phyloP scores from a whole-genome alignment of 2,797 vertebrate species.

The Sorex maritimensis region DNA sequence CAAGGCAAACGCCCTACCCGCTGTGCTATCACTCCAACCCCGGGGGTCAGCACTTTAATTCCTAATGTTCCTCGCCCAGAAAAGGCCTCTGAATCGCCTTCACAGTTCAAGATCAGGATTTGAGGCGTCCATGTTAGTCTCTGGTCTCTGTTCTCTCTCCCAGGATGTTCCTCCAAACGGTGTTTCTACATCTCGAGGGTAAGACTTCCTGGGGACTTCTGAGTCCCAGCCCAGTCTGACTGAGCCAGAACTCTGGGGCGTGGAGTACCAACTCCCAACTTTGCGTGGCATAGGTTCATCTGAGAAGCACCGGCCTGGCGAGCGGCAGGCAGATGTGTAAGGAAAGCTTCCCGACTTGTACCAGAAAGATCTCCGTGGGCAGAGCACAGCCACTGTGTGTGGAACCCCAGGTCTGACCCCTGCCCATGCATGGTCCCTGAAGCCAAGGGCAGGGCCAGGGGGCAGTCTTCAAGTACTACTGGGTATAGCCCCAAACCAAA shows the following conservation, averaged over 20 bases:
- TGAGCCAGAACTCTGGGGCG: conserved; percentile 43
- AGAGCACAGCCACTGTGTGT: too few relatives aligned
- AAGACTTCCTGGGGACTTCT: conserved; percentile 18
- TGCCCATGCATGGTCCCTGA: too few relatives aligned
- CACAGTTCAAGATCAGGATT: conserved; percentile 28
- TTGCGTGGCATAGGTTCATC: neutral
- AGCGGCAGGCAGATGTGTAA: too few relatives aligned
- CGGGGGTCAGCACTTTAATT: too few relatives aligned
- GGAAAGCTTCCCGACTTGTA: too few relatives aligned
- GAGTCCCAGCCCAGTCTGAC: neutral
- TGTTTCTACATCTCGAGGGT: neutral
- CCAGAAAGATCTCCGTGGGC: too few relatives aligned
- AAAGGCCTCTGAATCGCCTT: conserved; percentile 27
- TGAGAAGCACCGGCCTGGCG: neutral
- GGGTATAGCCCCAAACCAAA: neutral
- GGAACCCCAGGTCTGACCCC: too few relatives aligned
- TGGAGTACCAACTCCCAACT: neutral
- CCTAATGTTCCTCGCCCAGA: neutral
- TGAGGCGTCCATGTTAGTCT: conserved; percentile 6
- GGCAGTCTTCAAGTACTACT: too few relatives aligned
- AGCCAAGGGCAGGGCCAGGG: too few relatives aligned
- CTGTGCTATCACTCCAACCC: too few relatives aligned
- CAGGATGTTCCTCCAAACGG: conserved; percentile 29
- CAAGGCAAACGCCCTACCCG: too few relatives aligned
- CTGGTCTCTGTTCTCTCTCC: neutral